Conservation (phyloP, 2,797 vertebrate genomes). For the Urophycis tenuis region DNA sequence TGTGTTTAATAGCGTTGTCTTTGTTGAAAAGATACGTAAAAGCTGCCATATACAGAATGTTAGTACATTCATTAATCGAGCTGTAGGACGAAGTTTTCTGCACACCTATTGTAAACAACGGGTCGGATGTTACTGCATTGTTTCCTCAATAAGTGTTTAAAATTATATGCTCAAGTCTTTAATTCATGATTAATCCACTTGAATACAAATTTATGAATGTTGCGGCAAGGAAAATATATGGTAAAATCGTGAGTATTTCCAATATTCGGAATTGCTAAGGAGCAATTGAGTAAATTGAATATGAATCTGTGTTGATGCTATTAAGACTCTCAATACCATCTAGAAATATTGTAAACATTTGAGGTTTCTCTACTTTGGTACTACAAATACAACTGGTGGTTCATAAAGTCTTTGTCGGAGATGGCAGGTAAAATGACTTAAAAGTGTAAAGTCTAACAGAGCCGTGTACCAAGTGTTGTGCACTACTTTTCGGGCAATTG, state of each 20-base stretch:
- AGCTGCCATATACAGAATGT: conserved; percentile 72
- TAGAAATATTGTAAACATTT: conserved; percentile 70
- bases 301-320: conserved; percentile 32
- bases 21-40: conserved; percentile 61
- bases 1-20: conserved; percentile 9
- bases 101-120: neutral
- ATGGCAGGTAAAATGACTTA: conserved; percentile 27
- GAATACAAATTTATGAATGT: neutral
- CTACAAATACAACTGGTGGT: conserved; percentile 56
- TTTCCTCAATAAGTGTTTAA: neutral
- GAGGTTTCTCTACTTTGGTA: conserved; percentile 64
- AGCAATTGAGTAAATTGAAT: conserved; percentile 26
- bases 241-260: neutral
- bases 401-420: conserved; percentile 14
- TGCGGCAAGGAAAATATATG: neutral
- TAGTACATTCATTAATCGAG: conserved; percentile 78
- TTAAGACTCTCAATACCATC: conserved; percentile 41
- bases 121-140: neutral
- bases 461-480: conserved; percentile 55
- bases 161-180: neutral
- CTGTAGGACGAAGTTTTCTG: conserved; percentile 47
- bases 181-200: neutral
- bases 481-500: conserved; percentile 43
- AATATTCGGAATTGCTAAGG: conserved; percentile 27
- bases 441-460: conserved; percentile 36